These are phyloP conservation scores for Agelastica alni DNA, from an alignment of 2,888 invertebrate species.

Conservation along the genomic window DNA sequence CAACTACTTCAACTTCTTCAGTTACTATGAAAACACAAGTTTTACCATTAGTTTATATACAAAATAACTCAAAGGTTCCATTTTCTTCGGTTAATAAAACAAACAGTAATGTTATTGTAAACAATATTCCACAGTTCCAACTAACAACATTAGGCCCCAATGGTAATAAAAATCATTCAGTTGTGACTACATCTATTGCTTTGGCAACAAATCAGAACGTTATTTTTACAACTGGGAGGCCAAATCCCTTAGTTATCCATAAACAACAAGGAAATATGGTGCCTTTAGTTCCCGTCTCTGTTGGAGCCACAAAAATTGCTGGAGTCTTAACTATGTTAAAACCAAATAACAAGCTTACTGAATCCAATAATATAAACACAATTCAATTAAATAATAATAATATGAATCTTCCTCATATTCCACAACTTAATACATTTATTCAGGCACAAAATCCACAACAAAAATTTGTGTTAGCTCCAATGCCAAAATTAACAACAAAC, in stretches of 20 bases:
- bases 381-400: constrained; percentile 38
- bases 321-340: constrained; percentile 64
- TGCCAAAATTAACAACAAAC: constrained; percentile 63
- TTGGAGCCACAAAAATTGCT: constrained; percentile 57
- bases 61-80: constrained; percentile 55
- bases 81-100: constrained; percentile 35
- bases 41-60: constrained; percentile 66
- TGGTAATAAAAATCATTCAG: constrained; percentile 38
- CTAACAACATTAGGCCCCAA: constrained; percentile 41
- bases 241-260: constrained; percentile 64
- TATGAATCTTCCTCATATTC: constrained; percentile 15
- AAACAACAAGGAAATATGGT: constrained; percentile 55
- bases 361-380: constrained; percentile 55
- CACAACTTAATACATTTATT: constrained; percentile 29
- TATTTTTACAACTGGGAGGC: constrained; percentile 45
- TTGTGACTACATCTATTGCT: constrained; percentile 29
- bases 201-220: constrained; percentile 42
- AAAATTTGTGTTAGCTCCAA: constrained; percentile 64
- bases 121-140: constrained; percentile 39
- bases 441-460: constrained; percentile 29
- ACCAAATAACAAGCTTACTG: constrained; percentile 52
- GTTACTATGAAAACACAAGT: constrained; percentile 52
- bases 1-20: constrained; percentile 35
- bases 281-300: constrained; percentile 59
- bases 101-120: constrained; percentile 30